A percentile compares a stretch with the other conserved stretches of the same genome.
These are phyloP conservation scores for Lophura nycthemera DNA, from an alignment of 2,113 vertebrate species.

Conservation along the genomic window DNA sequence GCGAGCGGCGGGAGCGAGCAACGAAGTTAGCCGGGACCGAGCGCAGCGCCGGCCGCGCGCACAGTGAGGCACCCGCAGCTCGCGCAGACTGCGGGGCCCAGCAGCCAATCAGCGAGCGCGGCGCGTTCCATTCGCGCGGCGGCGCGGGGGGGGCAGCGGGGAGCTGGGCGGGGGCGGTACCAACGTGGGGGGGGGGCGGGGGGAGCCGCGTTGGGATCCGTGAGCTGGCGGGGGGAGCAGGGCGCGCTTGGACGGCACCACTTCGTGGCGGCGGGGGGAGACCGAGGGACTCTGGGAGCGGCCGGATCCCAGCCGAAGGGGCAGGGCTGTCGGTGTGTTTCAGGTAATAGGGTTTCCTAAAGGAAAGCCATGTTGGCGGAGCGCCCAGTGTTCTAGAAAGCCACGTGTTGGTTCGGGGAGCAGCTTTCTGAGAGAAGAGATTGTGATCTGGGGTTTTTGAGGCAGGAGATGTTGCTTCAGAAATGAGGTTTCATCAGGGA, in stretches of 20 bases:
- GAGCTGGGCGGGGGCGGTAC: not conserved
- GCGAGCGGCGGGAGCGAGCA: too few species aligned
- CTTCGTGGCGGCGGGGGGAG: too few species aligned
- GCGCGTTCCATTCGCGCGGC: not conserved
- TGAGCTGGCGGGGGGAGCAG: rapidly evolving
- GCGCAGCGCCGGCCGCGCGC: too few species aligned
- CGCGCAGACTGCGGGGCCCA: too few species aligned
- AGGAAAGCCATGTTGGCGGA: not conserved
- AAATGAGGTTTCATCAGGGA: not conserved
- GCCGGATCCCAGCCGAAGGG: too few species aligned
- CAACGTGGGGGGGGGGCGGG: rapidly evolving
- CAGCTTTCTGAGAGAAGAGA: not conserved
- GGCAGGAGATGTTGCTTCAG: rapidly evolving
- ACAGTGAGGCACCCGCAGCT: too few species aligned
- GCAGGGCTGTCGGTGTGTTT: not conserved
- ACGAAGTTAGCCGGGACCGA: too few species aligned
- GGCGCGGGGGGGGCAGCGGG: not conserved
- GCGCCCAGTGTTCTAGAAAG: not conserved
- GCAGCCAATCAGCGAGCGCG: not conserved
- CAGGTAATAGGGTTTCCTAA: not conserved
- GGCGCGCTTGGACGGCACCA: too few species aligned
- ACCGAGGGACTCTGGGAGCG: not conserved
- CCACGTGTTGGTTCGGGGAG: not conserved
- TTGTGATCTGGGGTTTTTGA: rapidly evolving
- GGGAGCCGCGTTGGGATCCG: not conserved